Conservation (phyloP, 1,140 invertebrate species). For the Rhynchophorus ferrugineus region DNA sequence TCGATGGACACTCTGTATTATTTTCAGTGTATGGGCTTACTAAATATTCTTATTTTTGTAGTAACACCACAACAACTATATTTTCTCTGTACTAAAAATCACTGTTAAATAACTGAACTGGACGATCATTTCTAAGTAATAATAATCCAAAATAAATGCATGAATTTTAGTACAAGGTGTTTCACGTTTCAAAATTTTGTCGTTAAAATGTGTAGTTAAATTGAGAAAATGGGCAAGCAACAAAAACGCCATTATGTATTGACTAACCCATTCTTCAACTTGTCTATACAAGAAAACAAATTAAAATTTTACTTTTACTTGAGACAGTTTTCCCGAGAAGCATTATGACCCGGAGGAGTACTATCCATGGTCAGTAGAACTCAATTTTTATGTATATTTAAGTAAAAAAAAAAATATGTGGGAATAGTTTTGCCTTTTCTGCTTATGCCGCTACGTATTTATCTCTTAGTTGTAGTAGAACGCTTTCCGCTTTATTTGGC, state of each 20-base stretch:
- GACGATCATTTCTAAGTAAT: no score
- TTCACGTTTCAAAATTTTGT: no score
- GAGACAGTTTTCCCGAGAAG: slow-evolving; percentile 63
- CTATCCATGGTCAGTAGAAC: slow-evolving; percentile 62
- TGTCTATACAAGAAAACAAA: slow-evolving; percentile 2
- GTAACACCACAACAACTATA: no score
- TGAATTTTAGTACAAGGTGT: no score
- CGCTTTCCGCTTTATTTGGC: slow-evolving; percentile 1
- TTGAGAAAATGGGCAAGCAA: not conserved
- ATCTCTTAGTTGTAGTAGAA: not conserved
- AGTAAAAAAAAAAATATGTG: slow-evolving; percentile 1
- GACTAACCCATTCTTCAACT: not conserved
- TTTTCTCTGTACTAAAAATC: no score
- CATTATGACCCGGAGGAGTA: slow-evolving; percentile 59
- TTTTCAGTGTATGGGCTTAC: no score
- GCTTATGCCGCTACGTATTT: not conserved
- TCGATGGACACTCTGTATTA: no score
- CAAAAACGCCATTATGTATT: slow-evolving; percentile 1
- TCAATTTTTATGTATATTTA: slow-evolving; percentile 17
- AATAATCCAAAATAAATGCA: no score
- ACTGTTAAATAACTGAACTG: no score
- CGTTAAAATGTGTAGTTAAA: no score
- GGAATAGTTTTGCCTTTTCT: slow-evolving; percentile 1
- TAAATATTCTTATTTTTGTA: no score
- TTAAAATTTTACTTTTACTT: slow-evolving; percentile 31